These are phyloP conservation scores for Mesorhabditis belari DNA, from an alignment of 2,888 invertebrate species.

Conservation along the genomic window DNA sequence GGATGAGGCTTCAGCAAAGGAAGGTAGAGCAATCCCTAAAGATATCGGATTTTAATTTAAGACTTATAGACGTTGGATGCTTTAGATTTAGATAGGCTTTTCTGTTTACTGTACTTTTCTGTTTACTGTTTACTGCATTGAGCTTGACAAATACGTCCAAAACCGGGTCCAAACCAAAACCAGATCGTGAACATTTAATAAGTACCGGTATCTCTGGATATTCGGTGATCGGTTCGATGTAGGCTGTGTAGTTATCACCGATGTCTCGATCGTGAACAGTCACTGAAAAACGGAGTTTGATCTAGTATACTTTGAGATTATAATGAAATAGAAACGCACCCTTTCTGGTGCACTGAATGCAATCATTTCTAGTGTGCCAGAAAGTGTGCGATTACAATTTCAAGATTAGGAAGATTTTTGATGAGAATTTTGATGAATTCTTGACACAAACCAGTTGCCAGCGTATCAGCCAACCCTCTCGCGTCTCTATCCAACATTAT, in stretches of 20 bases:
- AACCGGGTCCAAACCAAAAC: conserved; percentile 8
- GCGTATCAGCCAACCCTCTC: conserved; percentile 7
- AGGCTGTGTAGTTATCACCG: conserved; percentile 15
- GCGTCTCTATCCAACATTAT: conserved; percentile 32
- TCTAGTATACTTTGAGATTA: background rate
- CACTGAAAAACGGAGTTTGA: conserved; percentile 5
- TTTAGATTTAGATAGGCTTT: no score
- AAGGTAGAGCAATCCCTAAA: conserved; percentile 44
- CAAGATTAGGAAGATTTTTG: no score
- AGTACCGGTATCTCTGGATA: conserved; percentile 35
- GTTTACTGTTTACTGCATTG: conserved; percentile 44
- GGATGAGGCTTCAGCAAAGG: conserved; percentile 43
- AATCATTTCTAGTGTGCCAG: background rate
- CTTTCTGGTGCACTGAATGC: conserved; percentile 20
- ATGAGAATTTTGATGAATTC: no score
- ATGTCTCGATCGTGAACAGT: conserved; percentile 14
- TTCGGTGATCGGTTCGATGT: conserved; percentile 12
- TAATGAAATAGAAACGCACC: background rate
- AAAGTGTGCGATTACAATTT: no score
- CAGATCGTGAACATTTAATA: background rate
- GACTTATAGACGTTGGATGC: no score
- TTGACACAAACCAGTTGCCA: background rate
- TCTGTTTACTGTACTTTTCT: conserved; percentile 27
- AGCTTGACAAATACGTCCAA: conserved; percentile 49
- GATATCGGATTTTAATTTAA: no score